Conservation (phyloP, 1,140 invertebrate species). For the Heliconius nattereri region DNA sequence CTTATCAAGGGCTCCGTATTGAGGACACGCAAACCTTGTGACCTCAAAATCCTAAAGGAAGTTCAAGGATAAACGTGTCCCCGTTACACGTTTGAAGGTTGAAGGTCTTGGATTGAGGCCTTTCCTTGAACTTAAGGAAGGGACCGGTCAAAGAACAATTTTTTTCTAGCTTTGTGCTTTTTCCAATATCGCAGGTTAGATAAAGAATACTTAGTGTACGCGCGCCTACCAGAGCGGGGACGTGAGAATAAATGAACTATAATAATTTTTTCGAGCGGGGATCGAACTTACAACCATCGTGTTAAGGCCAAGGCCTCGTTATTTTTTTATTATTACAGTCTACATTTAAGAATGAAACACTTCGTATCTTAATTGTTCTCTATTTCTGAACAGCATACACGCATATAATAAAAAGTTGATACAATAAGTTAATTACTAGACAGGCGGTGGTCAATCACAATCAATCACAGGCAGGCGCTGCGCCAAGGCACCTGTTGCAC, state of each 20-base stretch:
- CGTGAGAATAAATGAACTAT: too few relatives aligned
- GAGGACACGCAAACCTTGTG: conserved; percentile 1
- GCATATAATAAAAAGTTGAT: conserved; percentile 3
- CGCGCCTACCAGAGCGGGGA: too few relatives aligned
- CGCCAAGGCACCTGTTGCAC: conserved; percentile 33
- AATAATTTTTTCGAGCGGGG: too few relatives aligned
- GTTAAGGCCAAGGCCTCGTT: too few relatives aligned
- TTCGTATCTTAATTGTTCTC: not conserved
- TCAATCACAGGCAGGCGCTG: conserved; percentile 28
- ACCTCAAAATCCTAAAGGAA: conserved; percentile 15
- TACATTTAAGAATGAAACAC: not conserved
- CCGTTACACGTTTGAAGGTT: not conserved
- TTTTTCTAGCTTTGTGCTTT: not conserved
- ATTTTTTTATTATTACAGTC: not conserved
- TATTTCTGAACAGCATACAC: not conserved
- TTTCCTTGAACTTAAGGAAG: conserved; percentile 1
- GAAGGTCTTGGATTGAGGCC: not conserved
- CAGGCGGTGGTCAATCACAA: conserved; percentile 17
- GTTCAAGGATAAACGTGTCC: conserved; percentile 21
- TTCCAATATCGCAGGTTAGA: too few relatives aligned
- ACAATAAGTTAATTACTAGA: conserved; percentile 32
- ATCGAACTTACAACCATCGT: too few relatives aligned
- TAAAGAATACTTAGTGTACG: too few relatives aligned
- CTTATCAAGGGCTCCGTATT: not conserved
- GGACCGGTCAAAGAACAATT: not conserved